phyloP scores from a whole-genome alignment of 2,797 vertebrate genomes.

The Stomatorhinus walkeri region DNA sequence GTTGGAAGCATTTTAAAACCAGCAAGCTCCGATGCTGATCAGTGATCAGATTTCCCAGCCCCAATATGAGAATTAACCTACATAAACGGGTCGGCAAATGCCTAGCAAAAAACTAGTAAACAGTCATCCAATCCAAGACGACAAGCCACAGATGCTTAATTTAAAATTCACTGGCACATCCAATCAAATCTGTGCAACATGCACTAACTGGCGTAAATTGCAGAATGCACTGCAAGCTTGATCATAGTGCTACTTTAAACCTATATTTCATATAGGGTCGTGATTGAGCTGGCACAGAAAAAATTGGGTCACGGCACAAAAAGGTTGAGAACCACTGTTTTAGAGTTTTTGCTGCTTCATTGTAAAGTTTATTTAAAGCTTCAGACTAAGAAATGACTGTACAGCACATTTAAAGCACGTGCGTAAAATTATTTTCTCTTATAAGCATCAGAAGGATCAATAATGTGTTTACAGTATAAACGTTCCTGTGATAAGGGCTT shows the following conservation, averaged over 20 bases:
- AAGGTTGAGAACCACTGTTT: not conserved
- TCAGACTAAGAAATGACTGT: not conserved
- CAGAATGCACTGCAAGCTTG: not conserved
- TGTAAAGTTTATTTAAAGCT: not conserved
- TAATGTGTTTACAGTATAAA: not conserved
- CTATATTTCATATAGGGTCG: not conserved
- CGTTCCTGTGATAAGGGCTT: not conserved
- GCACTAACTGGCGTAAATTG: not conserved
- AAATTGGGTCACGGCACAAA: not conserved
- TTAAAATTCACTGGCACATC: not conserved
- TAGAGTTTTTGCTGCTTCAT: not conserved
- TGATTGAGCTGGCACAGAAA: not conserved
- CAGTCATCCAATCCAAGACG: not conserved
- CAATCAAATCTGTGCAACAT: not conserved
- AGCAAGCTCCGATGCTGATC: not conserved
- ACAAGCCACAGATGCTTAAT: not conserved
- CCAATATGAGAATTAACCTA: not conserved
- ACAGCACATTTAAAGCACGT: not conserved
- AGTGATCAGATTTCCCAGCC: not conserved
- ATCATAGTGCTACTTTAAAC: not conserved
- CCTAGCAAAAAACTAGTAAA: not conserved
- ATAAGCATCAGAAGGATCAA: not conserved
- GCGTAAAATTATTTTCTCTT: not conserved
- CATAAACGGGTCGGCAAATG: not conserved
- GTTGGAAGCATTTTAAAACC: not conserved